A percentile compares a stretch with the other conserved stretches of the same genome.
phyloP scores from a whole-genome alignment of 2,888 invertebrate species.

The Eilema sororculum region DNA sequence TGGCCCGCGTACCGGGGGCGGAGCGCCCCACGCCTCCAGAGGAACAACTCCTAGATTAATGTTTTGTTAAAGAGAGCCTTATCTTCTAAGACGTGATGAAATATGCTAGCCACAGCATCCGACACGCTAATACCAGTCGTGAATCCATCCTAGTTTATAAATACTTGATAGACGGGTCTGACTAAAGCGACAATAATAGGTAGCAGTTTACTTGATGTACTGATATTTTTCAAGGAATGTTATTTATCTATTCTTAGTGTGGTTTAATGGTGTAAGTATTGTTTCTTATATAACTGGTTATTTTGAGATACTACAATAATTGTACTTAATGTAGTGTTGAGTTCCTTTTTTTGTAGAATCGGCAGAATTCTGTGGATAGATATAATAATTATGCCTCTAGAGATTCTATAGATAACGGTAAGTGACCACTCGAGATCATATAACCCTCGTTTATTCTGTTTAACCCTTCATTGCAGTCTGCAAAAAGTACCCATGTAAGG shows the following conservation, averaged over 20 bases:
- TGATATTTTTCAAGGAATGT: not conserved
- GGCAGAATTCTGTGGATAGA: not conserved
- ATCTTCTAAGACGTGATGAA: constrained; percentile 55
- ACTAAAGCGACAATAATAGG: not conserved
- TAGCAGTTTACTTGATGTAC: constrained; percentile 1
- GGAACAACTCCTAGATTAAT: constrained; percentile 61
- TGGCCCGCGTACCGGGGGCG: constrained; percentile 57
- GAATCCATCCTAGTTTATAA: constrained; percentile 45
- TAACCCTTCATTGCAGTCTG: too few relatives aligned
- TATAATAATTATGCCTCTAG: not conserved
- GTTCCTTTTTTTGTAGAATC: not conserved
- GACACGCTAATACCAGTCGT: constrained; percentile 44
- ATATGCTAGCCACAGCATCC: constrained; percentile 50
- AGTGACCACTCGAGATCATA: too few relatives aligned
- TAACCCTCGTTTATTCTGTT: too few relatives aligned
- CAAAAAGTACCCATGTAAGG: too few relatives aligned
- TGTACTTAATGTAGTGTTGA: not conserved
- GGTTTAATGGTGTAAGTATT: not conserved
- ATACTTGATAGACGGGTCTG: constrained; percentile 14
- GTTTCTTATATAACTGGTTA: not conserved
- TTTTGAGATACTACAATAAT: not conserved
- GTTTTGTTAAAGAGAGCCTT: constrained; percentile 50
- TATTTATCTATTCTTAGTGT: not conserved
- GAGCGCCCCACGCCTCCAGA: constrained; percentile 62
- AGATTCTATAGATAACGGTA: not conserved